These are phyloP conservation scores for Diarsia rubi DNA, from an alignment of 2,888 invertebrate genomes.

Conservation along the genomic window DNA sequence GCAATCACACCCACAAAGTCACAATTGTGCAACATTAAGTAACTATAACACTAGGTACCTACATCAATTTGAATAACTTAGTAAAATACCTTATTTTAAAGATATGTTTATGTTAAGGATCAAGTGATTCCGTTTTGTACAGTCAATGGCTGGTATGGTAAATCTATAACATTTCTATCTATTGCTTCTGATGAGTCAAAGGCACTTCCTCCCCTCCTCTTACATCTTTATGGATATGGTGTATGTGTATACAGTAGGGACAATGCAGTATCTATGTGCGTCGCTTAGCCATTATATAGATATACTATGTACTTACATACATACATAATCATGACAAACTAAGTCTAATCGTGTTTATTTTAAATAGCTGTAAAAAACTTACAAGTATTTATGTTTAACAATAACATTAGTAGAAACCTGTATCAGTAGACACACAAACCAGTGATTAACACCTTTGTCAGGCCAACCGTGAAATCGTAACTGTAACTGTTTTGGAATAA, in stretches of 20 bases:
- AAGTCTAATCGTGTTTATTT: not conserved
- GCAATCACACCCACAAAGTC: constrained; percentile 2
- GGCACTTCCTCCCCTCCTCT: not conserved
- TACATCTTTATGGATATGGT: not conserved
- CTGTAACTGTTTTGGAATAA: constrained; percentile 4
- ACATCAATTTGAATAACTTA: not conserved
- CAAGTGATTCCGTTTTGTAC: constrained; percentile 5
- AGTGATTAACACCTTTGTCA: constrained; percentile 26
- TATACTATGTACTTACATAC: not conserved
- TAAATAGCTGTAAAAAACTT: no score
- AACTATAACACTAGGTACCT: not conserved
- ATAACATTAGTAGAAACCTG: constrained; percentile 16
- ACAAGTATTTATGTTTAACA: constrained; percentile 6
- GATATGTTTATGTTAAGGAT: constrained; percentile 6
- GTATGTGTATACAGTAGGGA: not conserved
- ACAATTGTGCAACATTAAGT: constrained; percentile 9
- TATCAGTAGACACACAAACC: constrained; percentile 11
- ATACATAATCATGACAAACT: not conserved
- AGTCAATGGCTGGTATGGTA: not conserved
- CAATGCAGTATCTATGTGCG: not conserved
- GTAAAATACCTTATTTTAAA: constrained; percentile 6
- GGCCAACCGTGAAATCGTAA: constrained; percentile 44
- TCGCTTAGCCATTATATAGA: not conserved
- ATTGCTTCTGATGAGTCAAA: constrained; percentile 15
- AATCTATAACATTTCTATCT: not conserved